A percentile compares a stretch with the other conserved stretches of the same genome.
These are phyloP conservation scores for Pinctada fucata DNA, from an alignment of 2,888 invertebrate species.

Conservation along the genomic window DNA sequence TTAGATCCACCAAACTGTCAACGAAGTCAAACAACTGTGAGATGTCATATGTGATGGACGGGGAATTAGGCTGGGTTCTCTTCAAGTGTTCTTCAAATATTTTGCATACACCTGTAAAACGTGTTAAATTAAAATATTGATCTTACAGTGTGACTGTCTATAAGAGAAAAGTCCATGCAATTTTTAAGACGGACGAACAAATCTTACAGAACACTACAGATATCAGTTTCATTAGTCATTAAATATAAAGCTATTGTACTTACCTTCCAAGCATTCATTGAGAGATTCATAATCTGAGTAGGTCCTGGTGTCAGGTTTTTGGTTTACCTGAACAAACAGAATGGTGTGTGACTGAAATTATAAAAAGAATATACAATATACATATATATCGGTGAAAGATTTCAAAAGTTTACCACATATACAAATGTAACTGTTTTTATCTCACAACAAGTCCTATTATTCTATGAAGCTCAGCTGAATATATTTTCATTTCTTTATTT, in stretches of 20 bases:
- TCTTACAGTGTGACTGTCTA: too few relatives aligned
- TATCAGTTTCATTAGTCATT: too few relatives aligned
- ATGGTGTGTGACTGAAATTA: constrained; percentile 85
- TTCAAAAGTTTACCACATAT: too few relatives aligned
- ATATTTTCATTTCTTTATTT: too few relatives aligned
- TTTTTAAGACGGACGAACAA: too few relatives aligned
- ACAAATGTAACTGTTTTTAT: too few relatives aligned
- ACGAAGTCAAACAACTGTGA: constrained; percentile 98
- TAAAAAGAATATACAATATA: constrained; percentile 6
- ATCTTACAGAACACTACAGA: too few relatives aligned
- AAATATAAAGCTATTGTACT: constrained; percentile 31
- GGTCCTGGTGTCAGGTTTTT: constrained; percentile 94
- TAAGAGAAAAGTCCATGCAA: too few relatives aligned
- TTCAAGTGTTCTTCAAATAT: constrained; percentile 99
- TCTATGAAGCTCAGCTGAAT: too few relatives aligned
- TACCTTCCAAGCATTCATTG: constrained; percentile 98
- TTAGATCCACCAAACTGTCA: constrained; percentile 95
- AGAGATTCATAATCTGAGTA: constrained; percentile 99
- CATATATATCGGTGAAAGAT: too few relatives aligned
- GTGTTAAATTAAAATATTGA: too few relatives aligned
- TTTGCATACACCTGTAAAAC: constrained; percentile 89
- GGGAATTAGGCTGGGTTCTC: constrained; percentile 94
- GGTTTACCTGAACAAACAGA: constrained; percentile 94
- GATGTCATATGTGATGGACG: constrained; percentile 98
- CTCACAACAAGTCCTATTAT: too few relatives aligned